These are phyloP conservation scores for Eupithecia tripunctaria DNA, from an alignment of 2,888 invertebrate species.

Conservation along the genomic window DNA sequence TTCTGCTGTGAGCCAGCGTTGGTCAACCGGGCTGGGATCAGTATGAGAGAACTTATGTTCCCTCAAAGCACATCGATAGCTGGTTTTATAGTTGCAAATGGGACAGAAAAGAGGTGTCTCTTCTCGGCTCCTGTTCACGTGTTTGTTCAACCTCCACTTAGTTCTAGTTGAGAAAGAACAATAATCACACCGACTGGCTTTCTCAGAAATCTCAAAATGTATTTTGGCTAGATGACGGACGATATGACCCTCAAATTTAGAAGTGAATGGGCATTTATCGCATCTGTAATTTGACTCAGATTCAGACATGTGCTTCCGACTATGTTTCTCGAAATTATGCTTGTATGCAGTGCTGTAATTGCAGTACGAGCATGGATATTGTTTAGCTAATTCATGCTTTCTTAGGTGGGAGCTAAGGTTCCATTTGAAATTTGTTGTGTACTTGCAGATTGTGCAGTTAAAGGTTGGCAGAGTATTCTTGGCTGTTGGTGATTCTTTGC, in stretches of 20 bases:
- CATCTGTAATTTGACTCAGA: conserved; percentile 53
- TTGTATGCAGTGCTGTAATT: conserved; percentile 48
- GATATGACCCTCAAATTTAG: conserved; percentile 67
- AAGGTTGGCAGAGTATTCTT: conserved; percentile 3
- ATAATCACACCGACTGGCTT: conserved; percentile 60
- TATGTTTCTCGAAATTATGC: conserved; percentile 57
- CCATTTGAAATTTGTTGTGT: conserved; percentile 49
- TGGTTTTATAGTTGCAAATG: conserved; percentile 60
- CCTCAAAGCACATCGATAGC: conserved; percentile 63
- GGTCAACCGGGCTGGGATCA: not conserved
- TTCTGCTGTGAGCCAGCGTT: conserved; percentile 22
- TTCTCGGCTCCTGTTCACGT: conserved; percentile 61
- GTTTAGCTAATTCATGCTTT: conserved; percentile 33
- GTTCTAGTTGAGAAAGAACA: conserved; percentile 67
- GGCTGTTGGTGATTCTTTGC: conserved; percentile 30
- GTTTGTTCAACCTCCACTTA: conserved; percentile 65
- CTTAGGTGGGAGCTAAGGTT: conserved; percentile 54
- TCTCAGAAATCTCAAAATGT: conserved; percentile 63
- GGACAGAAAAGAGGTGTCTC: conserved; percentile 53
- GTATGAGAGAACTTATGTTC: conserved; percentile 57
- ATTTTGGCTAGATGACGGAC: conserved; percentile 66
- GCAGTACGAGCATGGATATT: conserved; percentile 24
- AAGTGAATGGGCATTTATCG: conserved; percentile 66
- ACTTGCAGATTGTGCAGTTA: conserved; percentile 46
- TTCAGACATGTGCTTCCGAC: conserved; percentile 50